Evolutionary conservation across 2,113 vertebrate genomes (phyloP), one percentile per base, ranked within the genome.

Genomic region (Macaca fascicularis): DNA sequence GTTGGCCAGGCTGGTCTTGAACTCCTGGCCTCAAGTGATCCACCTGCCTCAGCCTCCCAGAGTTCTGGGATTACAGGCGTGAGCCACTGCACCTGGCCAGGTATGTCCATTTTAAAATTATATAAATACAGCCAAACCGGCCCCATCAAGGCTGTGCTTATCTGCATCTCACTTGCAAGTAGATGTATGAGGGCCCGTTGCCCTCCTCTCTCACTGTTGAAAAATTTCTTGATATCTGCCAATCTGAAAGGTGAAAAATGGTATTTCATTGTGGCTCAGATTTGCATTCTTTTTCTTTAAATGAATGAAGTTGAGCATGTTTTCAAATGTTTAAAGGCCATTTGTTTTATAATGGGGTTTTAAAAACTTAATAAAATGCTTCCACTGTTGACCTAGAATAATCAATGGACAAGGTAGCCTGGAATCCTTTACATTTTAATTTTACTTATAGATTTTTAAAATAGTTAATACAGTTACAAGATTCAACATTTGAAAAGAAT

Each of bases 321-420:
- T 92, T 94, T 94, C 84, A 89, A 94, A 89, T 85, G 35, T 80
- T 94, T 89, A 64, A 88, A 61, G n/a, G 12, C 35, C 38, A 67
- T 61, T 92, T 64, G 38, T 94, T 93, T 97, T 84, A 78, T 69
- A 67, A 79, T 67, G 27, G 8, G 43, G 32, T 67, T 88, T 87
- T 94, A 30, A 83, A 83, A 72, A 69, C 23, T 79, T 91, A 19
- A 89, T 72, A 85, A 92, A 83, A 80, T 74, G 32, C 72, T 95
- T 59, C 48, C 23, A 82, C 6, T 55, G 16, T 92, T 64, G 35
- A 72, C 57, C 10, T 92, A 83, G 59, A 55, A 75, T 48, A 74
- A 45, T 64, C 64, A 75, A 35, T 74, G 23, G 43, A 11, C 72
- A 95, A 95, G 32, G 17, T 74, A 43, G 38, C 22, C 52, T 79